Percentiles rank a stretch among this genome's conserved stretches.
Evolutionary conservation across 2,888 invertebrate genomes (phyloP).

Genomic region (Hedya salicella): DNA sequence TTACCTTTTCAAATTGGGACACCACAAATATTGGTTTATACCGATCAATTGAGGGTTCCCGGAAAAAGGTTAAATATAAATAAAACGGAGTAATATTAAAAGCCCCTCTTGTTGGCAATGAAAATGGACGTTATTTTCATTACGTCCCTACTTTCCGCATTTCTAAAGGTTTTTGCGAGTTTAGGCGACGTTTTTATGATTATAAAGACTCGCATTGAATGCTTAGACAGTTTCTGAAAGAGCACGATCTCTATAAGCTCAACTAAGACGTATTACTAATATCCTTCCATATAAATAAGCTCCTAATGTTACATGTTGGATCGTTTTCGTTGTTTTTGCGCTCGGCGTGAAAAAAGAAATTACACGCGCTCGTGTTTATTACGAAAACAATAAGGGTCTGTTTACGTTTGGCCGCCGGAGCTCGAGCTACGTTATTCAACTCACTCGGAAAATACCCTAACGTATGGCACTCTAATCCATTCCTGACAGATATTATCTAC

Average conservation of each 20-base stretch:
- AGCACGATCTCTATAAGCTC: not conserved
- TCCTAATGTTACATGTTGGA: not conserved
- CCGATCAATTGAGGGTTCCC: constrained; percentile 10
- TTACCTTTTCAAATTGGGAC: not conserved
- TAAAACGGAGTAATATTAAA: constrained; percentile 12
- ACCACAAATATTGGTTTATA: constrained; percentile 9
- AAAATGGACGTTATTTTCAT: constrained; percentile 33
- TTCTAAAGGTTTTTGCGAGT: constrained; percentile 23
- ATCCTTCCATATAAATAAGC: not conserved
- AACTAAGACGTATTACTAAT: not conserved
- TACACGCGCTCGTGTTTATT: not conserved
- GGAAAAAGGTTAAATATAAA: constrained; percentile 20
- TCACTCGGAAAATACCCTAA: constrained; percentile 28
- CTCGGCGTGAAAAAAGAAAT: not conserved
- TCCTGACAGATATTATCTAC: constrained; percentile 56
- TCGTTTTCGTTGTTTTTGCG: not conserved
- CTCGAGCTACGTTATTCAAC: constrained; percentile 16
- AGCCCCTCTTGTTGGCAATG: constrained; percentile 17
- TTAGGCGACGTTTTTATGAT: constrained; percentile 7
- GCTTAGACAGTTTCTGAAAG: not conserved
- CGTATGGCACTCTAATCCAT: constrained; percentile 50
- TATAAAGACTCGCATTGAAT: not conserved
- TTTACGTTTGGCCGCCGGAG: not conserved
- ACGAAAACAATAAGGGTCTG: not conserved
- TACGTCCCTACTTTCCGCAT: constrained; percentile 20